These are phyloP conservation scores for Leptinotarsa peninsularis DNA, from an alignment of 2,888 invertebrate genomes.

Conservation along the genomic window DNA sequence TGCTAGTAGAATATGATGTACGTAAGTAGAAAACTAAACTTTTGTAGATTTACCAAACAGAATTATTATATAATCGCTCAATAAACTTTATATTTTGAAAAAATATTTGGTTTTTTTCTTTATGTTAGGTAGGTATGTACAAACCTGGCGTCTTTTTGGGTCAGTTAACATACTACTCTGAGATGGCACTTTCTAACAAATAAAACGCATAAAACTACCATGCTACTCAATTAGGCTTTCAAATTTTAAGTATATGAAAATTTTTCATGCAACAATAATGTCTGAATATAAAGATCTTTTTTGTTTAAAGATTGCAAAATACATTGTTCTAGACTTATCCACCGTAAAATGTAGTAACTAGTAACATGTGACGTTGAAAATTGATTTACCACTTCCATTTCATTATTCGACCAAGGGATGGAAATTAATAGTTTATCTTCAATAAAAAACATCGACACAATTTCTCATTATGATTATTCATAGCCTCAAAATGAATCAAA, in stretches of 20 bases:
- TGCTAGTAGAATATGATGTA: too few species aligned
- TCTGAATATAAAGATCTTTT: conserved; percentile 33
- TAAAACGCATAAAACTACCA: conserved; percentile 65
- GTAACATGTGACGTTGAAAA: conserved; percentile 5
- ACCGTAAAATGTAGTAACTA: conserved; percentile 8
- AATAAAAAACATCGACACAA: too few species aligned
- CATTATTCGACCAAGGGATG: background rate
- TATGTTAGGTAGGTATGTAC: conserved; percentile 34
- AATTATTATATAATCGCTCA: background rate
- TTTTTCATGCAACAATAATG: conserved; percentile 45
- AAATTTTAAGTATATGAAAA: conserved; percentile 46
- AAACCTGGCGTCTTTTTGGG: conserved; percentile 64
- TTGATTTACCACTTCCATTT: background rate
- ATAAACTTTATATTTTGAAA: background rate
- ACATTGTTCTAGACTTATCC: conserved; percentile 48
- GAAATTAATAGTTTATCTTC: background rate
- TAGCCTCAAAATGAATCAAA: too few species aligned
- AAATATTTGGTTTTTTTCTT: background rate
- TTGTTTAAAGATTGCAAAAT: conserved; percentile 44
- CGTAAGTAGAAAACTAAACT: background rate
- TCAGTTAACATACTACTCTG: conserved; percentile 66
- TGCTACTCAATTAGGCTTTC: conserved; percentile 64
- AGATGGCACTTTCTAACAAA: conserved; percentile 65
- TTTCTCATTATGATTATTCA: too few species aligned
- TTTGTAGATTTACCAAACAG: background rate